Conservation (phyloP, 2,888 invertebrate species). For the Dynastes tityus region DNA sequence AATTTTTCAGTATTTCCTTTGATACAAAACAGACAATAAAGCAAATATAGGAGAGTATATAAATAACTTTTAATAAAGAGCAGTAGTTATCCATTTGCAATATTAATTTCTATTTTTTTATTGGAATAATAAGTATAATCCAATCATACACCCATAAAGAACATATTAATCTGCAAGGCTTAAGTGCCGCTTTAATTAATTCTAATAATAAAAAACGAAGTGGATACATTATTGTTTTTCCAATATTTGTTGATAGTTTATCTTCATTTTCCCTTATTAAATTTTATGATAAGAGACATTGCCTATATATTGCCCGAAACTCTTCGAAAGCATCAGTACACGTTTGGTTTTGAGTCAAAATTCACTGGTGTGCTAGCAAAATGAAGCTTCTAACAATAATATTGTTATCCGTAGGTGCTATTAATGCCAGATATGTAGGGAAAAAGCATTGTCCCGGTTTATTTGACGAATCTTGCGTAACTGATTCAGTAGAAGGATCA, state of each 20-base stretch:
- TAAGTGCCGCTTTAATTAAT: constrained; percentile 21
- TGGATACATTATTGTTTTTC: not conserved
- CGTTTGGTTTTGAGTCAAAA: not conserved
- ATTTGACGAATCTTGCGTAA: constrained; percentile 47
- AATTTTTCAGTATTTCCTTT: not conserved
- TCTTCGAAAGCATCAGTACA: not conserved
- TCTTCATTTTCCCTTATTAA: constrained; percentile 5
- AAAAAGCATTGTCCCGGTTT: constrained; percentile 11
- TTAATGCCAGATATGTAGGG: constrained; percentile 1
- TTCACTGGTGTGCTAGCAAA: not conserved
- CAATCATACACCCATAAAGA: not conserved
- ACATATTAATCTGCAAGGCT: not conserved
- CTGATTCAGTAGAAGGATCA: constrained; percentile 36
- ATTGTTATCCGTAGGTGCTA: not conserved
- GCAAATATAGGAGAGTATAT: not conserved
- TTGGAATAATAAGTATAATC: not conserved
- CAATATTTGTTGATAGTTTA: constrained; percentile 2
- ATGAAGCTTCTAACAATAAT: constrained; percentile 8
- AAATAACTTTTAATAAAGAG: constrained; percentile 21
- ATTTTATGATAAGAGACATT: constrained; percentile 15
- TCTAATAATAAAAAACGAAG: constrained; percentile 14
- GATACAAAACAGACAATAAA: not conserved
- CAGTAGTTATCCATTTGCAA: not conserved
- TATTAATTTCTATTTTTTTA: constrained; percentile 16
- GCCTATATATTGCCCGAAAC: not conserved